Base-by-base conservation (phyloP, 2,888 invertebrate genomes). In the Apocheima hispidaria region DNA sequence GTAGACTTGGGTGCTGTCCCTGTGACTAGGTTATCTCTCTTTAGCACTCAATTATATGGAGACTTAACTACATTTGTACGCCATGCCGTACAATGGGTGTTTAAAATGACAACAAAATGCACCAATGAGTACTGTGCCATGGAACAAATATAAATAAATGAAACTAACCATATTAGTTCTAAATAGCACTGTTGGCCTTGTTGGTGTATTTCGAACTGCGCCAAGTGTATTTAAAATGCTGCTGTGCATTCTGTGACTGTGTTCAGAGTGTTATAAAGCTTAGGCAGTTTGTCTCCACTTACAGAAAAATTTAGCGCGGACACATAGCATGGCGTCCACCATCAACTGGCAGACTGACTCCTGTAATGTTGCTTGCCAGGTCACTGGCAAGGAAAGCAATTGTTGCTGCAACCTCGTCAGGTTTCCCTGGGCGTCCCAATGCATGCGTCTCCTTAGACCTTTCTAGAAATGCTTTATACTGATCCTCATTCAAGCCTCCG, bases 241-340 rank as follows among this genome's bases (percentile, higher is more conserved):
- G 16, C n/a, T 7, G 7, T 4, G 4, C n/a, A 35, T n/a, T 35
- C 35, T 14, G 35, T n/a, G n/a, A 3, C n/a, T n/a, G 26, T 9
- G 26, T 48, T 33, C 30, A 18, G 46, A 48, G 20, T 5, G 30
- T 4, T 20, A 16, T 30, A 30, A 28, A 20, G 3, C 20, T 20
- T 33, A 30, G 30, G 2, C 7, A 4, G 16, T 18, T 12, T 26
- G 2, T 9, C 14, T 18, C n/a, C 3, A 10, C 16, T 36, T 6
- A 44, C 9, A 16, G 14, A 14, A 18, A 33, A 26, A 36, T 9
- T 94, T 95, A 98, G 77, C 98, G 95, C 9, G 98, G 98, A 77
- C 98, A 98, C 96, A 98, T 97, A 5, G 96, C 97, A 86, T 98
- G 97, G 46, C 98, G 94, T 0, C 99, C 99, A 20, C 99, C 99